Conservation (phyloP, 2,888 invertebrate genomes). For the Hirtodrosophila alboralis region DNA sequence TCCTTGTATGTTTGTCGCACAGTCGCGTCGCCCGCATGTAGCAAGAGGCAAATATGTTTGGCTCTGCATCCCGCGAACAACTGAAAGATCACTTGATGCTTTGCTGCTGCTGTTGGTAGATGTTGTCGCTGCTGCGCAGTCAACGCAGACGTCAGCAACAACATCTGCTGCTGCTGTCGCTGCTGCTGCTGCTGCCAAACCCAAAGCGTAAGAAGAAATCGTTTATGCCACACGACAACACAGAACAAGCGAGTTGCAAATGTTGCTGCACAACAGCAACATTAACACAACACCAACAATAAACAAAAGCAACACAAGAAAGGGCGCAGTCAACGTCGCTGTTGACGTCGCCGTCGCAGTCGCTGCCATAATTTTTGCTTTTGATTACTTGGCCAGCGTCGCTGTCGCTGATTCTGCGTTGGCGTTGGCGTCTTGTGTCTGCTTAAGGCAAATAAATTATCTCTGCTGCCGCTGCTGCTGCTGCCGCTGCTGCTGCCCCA, state of each 20-base stretch:
- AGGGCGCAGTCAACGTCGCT: constrained; percentile 28
- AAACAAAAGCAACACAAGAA: constrained; percentile 22
- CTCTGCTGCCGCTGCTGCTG: constrained; percentile 9
- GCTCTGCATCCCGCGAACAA: constrained; percentile 64
- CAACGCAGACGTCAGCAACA: constrained; percentile 5
- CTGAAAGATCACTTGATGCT: constrained; percentile 57
- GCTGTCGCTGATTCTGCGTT: constrained; percentile 15
- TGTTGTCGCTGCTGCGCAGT: constrained; percentile 17
- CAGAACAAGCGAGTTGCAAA: constrained; percentile 37
- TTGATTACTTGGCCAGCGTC: constrained; percentile 10
- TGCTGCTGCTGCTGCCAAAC: constrained; percentile 10
- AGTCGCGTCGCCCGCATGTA: constrained; percentile 31
- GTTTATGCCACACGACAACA: constrained; percentile 15
- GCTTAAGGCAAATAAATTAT: constrained; percentile 45
- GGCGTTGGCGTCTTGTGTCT: constrained; percentile 27
- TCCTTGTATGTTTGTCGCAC: constrained; percentile 21
- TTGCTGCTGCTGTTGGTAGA: constrained; percentile 31
- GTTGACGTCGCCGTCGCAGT: constrained; percentile 12
- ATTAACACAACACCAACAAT: constrained; percentile 17
- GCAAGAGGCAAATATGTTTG: constrained; percentile 53
- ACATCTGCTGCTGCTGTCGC: constrained; percentile 11
- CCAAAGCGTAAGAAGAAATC: constrained; percentile 12
- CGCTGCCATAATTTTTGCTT: constrained; percentile 35
- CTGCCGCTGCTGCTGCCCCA: constrained; percentile 18
- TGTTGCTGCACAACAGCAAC: constrained; percentile 38